These are phyloP conservation scores for Colius striatus DNA, from an alignment of 2,113 vertebrate species.

Conservation along the genomic window DNA sequence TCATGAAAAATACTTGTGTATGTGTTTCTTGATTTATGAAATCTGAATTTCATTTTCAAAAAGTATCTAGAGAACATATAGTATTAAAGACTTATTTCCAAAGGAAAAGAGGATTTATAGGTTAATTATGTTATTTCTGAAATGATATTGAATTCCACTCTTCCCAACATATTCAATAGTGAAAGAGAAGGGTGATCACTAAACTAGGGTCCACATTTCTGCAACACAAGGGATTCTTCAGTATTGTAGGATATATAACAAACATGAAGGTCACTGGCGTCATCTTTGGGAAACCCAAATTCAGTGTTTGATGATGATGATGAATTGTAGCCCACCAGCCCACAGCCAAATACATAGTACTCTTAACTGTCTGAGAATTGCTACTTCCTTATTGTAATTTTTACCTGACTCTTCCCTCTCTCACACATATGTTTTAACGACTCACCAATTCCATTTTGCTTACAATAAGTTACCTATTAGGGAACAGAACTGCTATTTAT, in stretches of 20 bases:
- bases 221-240: not conserved
- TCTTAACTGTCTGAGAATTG: not conserved
- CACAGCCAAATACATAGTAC: not conserved
- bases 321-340: not conserved
- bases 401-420: not conserved
- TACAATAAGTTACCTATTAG: not conserved
- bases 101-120: not conserved
- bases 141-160: not conserved
- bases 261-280: not conserved
- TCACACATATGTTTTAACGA: not conserved
- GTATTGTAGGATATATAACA: not conserved
- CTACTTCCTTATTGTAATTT: not conserved
- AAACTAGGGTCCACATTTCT: not conserved
- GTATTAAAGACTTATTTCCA: not conserved
- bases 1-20: not conserved
- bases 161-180: not conserved
- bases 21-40: too few species aligned
- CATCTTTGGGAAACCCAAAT: not conserved
- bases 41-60: not conserved
- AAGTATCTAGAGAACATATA: not conserved
- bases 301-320: not conserved
- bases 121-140: not conserved
- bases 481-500: not conserved
- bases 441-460: not conserved
- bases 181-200: not conserved